phyloP scores from a whole-genome alignment of 2,888 invertebrate species.

The Acrocyrtus sp. region DNA sequence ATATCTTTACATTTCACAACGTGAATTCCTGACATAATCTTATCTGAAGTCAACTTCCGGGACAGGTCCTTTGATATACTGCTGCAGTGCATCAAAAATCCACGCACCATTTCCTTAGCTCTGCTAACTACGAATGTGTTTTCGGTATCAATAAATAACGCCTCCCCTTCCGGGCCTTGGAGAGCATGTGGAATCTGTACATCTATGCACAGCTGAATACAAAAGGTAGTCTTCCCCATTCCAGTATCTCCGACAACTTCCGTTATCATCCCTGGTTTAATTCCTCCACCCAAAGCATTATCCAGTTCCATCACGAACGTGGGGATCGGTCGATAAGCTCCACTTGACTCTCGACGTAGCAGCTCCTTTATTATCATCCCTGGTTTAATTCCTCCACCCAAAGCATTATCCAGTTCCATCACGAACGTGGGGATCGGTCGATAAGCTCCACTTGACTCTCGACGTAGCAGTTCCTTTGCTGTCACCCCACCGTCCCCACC shows the following conservation, averaged over 20 bases:
- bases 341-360: not conserved
- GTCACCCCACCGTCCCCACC: too few relatives aligned
- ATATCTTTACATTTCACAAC: slow-evolving; percentile 32
- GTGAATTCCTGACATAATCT: slow-evolving; percentile 46
- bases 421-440: slow-evolving; percentile 48
- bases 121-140: slow-evolving; percentile 43
- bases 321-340: slow-evolving; percentile 18
- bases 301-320: slow-evolving; percentile 54
- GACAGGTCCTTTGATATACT: slow-evolving; percentile 3
- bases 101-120: slow-evolving; percentile 45
- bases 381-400: slow-evolving; percentile 54
- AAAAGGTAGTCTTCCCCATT: slow-evolving; percentile 59
- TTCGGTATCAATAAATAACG: slow-evolving; percentile 61
- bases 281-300: slow-evolving; percentile 51
- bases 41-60: slow-evolving; percentile 8
- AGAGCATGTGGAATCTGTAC: slow-evolving; percentile 47
- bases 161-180: slow-evolving; percentile 46
- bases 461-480: slow-evolving; percentile 4
- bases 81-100: slow-evolving; percentile 48
- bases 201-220: slow-evolving; percentile 53
- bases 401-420: slow-evolving; percentile 39
- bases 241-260: slow-evolving; percentile 59
- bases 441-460: not conserved
- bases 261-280: slow-evolving; percentile 52
- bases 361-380: slow-evolving; percentile 12